phyloP scores from a whole-genome alignment of 2,888 invertebrate genomes.

The Drosophila testacea region DNA sequence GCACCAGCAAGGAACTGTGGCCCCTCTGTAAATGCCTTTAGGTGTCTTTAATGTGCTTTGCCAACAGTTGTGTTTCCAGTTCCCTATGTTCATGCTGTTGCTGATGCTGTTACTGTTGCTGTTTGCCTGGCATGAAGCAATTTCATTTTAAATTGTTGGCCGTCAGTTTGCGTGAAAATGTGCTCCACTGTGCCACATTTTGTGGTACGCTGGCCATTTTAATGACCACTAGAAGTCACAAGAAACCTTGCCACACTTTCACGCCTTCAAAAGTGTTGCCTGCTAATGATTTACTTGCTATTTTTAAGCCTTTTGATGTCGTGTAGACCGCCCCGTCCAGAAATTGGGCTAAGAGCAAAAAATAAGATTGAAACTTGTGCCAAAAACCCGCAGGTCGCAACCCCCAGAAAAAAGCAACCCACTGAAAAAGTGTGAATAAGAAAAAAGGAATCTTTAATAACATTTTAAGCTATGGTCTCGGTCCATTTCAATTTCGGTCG shows the following conservation, averaged over 20 bases:
- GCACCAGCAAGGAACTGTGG: conserved; percentile 8
- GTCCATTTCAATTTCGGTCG: not conserved
- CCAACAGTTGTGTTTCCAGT: conserved; percentile 11
- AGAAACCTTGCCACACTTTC: conserved; percentile 43
- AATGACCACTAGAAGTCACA: conserved; percentile 67
- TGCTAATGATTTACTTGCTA: conserved; percentile 75
- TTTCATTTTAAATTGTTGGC: conserved; percentile 29
- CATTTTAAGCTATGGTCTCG: not conserved
- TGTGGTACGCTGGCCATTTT: conserved; percentile 44
- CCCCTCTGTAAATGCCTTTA: conserved; percentile 18
- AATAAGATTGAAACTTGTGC: conserved; percentile 6
- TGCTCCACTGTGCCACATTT: conserved; percentile 32
- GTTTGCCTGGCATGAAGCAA: conserved; percentile 6
- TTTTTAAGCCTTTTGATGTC: conserved; percentile 61
- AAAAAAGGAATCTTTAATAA: not conserved
- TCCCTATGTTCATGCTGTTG: not conserved
- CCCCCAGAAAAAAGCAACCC: not conserved
- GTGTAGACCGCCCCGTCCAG: not conserved
- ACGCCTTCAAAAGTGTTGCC: conserved; percentile 44
- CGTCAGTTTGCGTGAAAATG: not conserved
- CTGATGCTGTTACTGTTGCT: not conserved
- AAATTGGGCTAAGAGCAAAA: not conserved
- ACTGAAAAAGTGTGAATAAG: not conserved
- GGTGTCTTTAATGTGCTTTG: conserved; percentile 25
- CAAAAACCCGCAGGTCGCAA: conserved; percentile 4